A percentile compares a stretch with the other conserved stretches of the same genome.
Evolutionary conservation across 2,888 invertebrate species (phyloP).

Genomic region (Gandaritis pyraliata): DNA sequence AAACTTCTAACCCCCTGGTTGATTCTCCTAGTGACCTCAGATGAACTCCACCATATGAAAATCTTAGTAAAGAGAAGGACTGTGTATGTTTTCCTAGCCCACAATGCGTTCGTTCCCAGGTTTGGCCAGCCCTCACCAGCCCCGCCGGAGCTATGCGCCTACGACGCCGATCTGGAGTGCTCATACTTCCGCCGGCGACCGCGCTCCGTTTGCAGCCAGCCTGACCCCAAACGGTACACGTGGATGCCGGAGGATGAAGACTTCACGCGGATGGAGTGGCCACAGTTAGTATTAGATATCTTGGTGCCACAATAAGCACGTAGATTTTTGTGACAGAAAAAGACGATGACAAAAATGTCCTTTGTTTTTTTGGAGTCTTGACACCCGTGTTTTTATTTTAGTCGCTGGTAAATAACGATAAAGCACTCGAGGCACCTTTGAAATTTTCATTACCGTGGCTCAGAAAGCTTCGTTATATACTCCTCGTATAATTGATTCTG

Average conservation of each 20-base stretch:
- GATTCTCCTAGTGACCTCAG: no score
- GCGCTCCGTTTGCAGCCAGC: conserved; percentile 88
- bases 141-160: conserved; percentile 85
- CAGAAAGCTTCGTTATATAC: conserved; percentile 47
- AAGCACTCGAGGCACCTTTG: conserved; percentile 43
- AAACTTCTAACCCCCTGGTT: no score
- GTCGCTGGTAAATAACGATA: no score
- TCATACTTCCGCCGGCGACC: conserved; percentile 92
- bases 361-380: no score
- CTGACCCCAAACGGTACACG: conserved; percentile 90
- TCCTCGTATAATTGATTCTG: conserved; percentile 50
- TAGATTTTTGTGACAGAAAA: neutral
- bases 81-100: conserved; percentile 35
- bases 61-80: conserved; percentile 33
- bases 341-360: no score
- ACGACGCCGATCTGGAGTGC: conserved; percentile 90
- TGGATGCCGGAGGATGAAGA: conserved; percentile 92
- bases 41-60: conserved; percentile 6
- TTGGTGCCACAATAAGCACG: no score
- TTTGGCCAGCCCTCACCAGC: conserved; percentile 85
- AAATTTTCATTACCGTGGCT: conserved; percentile 50
- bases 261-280: conserved; percentile 89
- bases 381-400: no score
- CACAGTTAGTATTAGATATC: conserved; percentile 82
- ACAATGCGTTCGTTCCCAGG: conserved; percentile 56